Percentiles rank a stretch among this genome's conserved stretches.
Evolutionary conservation across 2,888 invertebrate species (phyloP).

Genomic region (Mythimna vitellina): DNA sequence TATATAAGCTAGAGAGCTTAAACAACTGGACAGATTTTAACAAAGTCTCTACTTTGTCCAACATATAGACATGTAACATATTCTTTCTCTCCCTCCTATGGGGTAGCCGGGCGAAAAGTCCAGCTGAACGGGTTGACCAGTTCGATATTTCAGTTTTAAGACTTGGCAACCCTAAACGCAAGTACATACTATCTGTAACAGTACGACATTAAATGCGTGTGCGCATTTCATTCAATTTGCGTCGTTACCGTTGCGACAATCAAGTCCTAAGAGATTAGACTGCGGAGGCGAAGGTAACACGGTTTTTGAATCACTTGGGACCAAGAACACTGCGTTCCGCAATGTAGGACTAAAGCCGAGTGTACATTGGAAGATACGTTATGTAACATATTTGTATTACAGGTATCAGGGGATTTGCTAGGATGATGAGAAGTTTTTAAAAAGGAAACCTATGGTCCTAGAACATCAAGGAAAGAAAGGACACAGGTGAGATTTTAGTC

Average conservation of each 20-base stretch:
- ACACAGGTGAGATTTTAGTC: too few species aligned
- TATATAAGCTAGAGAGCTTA: too few species aligned
- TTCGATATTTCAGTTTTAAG: not conserved
- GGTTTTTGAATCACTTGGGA: constrained; percentile 64
- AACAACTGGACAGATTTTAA: too few species aligned
- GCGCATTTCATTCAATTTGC: constrained; percentile 66
- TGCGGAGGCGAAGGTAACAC: constrained; percentile 64
- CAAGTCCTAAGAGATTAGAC: constrained; percentile 67
- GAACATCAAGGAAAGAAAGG: too few species aligned
- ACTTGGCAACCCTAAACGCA: constrained; percentile 9
- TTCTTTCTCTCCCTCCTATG: too few species aligned
- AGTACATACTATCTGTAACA: constrained; percentile 39
- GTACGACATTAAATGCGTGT: constrained; percentile 56
- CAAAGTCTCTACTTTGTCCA: too few species aligned
- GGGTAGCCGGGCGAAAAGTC: not conserved
- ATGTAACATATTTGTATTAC: not conserved
- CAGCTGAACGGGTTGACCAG: not conserved
- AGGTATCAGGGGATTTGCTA: too few species aligned
- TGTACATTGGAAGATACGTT: not conserved
- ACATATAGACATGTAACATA: too few species aligned
- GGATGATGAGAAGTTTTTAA: too few species aligned
- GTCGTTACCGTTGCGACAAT: constrained; percentile 66
- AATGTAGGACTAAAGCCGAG: constrained; percentile 23
- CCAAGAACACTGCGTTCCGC: constrained; percentile 27
- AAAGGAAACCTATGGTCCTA: too few species aligned